These are phyloP conservation scores for Crepidodera aurea DNA, from an alignment of 2,888 invertebrate species.

Conservation along the genomic window DNA sequence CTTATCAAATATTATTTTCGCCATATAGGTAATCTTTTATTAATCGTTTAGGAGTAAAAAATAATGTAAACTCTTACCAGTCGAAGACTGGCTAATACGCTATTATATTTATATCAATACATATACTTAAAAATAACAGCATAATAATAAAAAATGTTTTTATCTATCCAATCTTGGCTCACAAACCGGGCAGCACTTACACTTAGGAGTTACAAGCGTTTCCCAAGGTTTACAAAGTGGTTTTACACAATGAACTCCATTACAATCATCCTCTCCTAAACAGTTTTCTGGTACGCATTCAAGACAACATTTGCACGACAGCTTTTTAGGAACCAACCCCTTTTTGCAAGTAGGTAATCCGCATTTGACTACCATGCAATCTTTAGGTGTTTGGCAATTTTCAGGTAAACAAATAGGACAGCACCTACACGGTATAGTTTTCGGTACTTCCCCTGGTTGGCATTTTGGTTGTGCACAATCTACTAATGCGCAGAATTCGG, in stretches of 20 bases:
- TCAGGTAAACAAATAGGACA: slow-evolving; percentile 6
- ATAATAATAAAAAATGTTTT: too few relatives aligned
- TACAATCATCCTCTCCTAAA: background rate
- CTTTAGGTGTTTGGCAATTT: background rate
- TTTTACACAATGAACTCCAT: background rate
- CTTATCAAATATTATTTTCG: too few relatives aligned
- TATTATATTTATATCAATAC: too few relatives aligned
- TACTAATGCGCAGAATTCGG: background rate
- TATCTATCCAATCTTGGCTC: background rate
- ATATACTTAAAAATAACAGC: too few relatives aligned
- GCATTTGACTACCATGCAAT: background rate
- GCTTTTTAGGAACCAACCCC: background rate
- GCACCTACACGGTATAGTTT: background rate
- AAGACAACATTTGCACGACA: slow-evolving; percentile 13
- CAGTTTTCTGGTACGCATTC: slow-evolving; percentile 3
- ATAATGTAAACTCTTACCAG: too few relatives aligned
- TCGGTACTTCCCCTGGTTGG: background rate
- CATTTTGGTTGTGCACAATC: background rate
- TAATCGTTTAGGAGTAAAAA: too few relatives aligned
- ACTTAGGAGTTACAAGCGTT: background rate
- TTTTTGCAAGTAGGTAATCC: background rate
- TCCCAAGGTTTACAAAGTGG: background rate
- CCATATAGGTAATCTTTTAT: too few relatives aligned
- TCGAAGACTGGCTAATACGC: too few relatives aligned
- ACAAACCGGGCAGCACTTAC: background rate